A percentile compares a stretch with the other conserved stretches of the same genome.
Conservation (phyloP, 2,113 vertebrate genomes). For the Albula glossodonta region DNA sequence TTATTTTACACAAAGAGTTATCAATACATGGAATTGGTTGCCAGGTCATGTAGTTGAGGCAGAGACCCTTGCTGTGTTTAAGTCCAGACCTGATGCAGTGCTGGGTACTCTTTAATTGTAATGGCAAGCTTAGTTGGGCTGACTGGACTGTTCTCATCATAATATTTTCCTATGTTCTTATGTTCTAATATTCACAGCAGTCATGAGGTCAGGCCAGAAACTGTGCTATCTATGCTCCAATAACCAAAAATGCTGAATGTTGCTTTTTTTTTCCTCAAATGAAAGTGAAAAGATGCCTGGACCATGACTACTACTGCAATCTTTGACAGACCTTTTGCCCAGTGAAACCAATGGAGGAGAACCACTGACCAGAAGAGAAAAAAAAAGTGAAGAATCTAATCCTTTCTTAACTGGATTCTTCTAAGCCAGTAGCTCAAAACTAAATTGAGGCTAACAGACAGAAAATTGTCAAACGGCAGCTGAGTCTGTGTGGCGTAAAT, state of each 20-base stretch:
- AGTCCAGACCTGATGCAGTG: too few relatives aligned
- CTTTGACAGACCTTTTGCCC: constrained; percentile 2
- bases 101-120: too few relatives aligned
- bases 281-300: background rate
- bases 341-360: background rate
- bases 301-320: background rate
- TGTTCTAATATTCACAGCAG: too few relatives aligned
- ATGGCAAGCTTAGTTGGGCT: too few relatives aligned
- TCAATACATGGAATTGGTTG: too few relatives aligned
- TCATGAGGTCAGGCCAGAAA: too few relatives aligned
- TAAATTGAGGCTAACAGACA: constrained; percentile 11
- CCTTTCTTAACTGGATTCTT: constrained; percentile 27
- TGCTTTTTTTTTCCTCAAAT: background rate
- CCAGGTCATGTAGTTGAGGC: too few relatives aligned
- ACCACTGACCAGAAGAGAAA: background rate
- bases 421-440: constrained; percentile 25
- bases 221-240: too few relatives aligned
- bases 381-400: constrained; percentile 10
- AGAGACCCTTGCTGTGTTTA: too few relatives aligned
- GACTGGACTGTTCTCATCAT: too few relatives aligned
- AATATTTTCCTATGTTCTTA: too few relatives aligned
- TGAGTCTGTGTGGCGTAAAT: background rate
- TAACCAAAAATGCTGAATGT: constrained; percentile 2
- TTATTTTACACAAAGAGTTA: too few relatives aligned
- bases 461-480: constrained; percentile 17